phyloP scores from a whole-genome alignment of 1,140 invertebrate species.

The Chrysoperla carnea region DNA sequence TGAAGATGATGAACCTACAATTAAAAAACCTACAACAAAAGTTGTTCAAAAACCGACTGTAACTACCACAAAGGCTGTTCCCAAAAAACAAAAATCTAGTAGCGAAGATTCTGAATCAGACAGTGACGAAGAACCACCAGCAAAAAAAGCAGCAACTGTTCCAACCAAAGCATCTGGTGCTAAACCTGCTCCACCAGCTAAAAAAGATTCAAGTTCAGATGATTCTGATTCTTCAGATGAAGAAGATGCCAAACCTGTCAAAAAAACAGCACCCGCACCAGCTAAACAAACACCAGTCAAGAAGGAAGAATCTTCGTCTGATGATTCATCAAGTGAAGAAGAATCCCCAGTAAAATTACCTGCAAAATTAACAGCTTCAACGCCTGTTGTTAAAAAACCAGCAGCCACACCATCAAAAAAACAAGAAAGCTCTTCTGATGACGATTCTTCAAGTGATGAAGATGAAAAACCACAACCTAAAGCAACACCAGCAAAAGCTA shows the following conservation, averaged over 20 bases:
- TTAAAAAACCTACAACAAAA: background rate
- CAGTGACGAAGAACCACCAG: constrained; percentile 18
- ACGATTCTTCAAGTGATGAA: constrained; percentile 8
- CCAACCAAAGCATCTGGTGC: constrained; percentile 13
- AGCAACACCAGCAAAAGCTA: background rate
- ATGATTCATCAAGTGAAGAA: constrained; percentile 14
- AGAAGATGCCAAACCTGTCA: constrained; percentile 13
- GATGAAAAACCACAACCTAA: constrained; percentile 1
- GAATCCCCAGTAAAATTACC: constrained; percentile 8
- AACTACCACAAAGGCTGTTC: constrained; percentile 1
- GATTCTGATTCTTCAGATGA: constrained; percentile 14
- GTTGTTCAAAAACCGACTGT: background rate
- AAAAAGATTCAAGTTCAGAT: constrained; percentile 7
- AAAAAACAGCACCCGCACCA: background rate
- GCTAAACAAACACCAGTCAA: background rate
- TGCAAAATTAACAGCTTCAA: background rate
- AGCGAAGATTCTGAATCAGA: constrained; percentile 23
- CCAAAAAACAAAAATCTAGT: constrained; percentile 17
- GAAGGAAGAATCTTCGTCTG: constrained; percentile 21
- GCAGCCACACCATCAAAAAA: constrained; percentile 1
- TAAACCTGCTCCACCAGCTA: constrained; percentile 1
- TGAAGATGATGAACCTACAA: constrained; percentile 9
- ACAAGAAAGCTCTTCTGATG: constrained; percentile 12
- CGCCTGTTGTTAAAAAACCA: constrained; percentile 1
- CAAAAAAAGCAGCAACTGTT: constrained; percentile 8